These are phyloP conservation scores for Cairina moschata DNA, from an alignment of 2,113 vertebrate genomes.

Conservation along the genomic window DNA sequence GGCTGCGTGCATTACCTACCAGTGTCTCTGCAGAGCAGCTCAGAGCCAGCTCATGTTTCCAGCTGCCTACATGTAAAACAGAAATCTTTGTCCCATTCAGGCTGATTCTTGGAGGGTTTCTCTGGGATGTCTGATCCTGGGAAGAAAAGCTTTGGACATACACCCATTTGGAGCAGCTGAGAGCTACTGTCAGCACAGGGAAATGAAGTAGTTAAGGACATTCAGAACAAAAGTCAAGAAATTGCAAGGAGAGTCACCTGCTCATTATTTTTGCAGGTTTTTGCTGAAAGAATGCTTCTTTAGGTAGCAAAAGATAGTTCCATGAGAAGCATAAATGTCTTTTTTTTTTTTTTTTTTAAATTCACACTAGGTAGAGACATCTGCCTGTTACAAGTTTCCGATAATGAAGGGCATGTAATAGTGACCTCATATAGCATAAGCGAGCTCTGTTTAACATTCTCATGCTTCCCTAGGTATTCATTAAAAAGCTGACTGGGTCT, in stretches of 20 bases:
- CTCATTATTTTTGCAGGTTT: constrained; percentile 50
- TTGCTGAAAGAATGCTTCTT: constrained; percentile 28
- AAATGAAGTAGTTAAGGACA: constrained; percentile 7
- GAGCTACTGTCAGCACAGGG: background rate
- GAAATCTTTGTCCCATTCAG: background rate
- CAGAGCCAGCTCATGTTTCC: background rate
- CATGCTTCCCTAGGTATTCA: background rate
- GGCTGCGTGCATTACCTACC: fast-evolving
- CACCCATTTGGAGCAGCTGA: background rate
- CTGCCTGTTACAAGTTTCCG: background rate
- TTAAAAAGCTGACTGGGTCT: background rate
- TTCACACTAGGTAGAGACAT: constrained; percentile 3
- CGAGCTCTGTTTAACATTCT: background rate
- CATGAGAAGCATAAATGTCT: constrained; percentile 9
- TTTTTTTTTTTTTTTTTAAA: background rate
- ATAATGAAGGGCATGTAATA: constrained; percentile 22
- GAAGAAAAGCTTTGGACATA: background rate
- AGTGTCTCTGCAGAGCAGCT: background rate
- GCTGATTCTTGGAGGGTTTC: background rate
- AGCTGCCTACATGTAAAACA: background rate
- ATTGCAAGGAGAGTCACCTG: constrained; percentile 22
- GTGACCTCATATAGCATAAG: background rate
- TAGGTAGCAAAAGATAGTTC: background rate
- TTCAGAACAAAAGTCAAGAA: constrained; percentile 46
- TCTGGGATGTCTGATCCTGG: background rate